Conservation (phyloP, 1,140 invertebrate species). For the Magallana ariakensis region DNA sequence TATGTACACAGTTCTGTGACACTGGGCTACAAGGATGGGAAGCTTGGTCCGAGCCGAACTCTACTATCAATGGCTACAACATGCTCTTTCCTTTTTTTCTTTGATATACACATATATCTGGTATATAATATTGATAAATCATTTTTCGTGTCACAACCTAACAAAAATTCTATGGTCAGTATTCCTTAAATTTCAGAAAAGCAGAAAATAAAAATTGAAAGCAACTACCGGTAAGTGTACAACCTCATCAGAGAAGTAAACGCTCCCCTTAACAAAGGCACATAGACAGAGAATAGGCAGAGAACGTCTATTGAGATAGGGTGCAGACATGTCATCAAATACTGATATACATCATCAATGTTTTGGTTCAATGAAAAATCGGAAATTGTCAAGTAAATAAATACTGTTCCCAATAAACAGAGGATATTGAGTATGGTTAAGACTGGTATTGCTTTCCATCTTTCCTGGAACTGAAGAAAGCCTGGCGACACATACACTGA, state of each 20-base stretch:
- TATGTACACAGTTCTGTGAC: not conserved
- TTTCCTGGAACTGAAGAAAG: not conserved
- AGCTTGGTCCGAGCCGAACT: not conserved
- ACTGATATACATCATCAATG: not conserved
- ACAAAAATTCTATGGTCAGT: not conserved
- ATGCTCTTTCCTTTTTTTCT: not conserved
- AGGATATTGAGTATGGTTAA: not conserved
- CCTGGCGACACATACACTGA: not conserved
- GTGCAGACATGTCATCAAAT: slow-evolving; percentile 3
- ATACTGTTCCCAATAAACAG: slow-evolving; percentile 1
- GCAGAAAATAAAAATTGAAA: not conserved
- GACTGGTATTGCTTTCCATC: not conserved
- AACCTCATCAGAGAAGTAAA: not conserved
- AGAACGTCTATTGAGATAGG: not conserved
- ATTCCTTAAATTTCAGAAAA: not conserved
- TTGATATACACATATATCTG: not conserved
- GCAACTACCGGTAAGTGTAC: not conserved
- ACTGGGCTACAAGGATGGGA: not conserved
- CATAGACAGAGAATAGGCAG: not conserved
- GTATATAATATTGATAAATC: not conserved
- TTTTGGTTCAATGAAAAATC: not conserved
- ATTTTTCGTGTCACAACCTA: not conserved
- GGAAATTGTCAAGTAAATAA: not conserved
- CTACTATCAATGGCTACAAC: not conserved
- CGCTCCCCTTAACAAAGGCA: not conserved